Evolutionary conservation across 2,113 vertebrate genomes (phyloP), one percentile per base, ranked within the genome.

Genomic region (Hydrolagus affinis): DNA sequence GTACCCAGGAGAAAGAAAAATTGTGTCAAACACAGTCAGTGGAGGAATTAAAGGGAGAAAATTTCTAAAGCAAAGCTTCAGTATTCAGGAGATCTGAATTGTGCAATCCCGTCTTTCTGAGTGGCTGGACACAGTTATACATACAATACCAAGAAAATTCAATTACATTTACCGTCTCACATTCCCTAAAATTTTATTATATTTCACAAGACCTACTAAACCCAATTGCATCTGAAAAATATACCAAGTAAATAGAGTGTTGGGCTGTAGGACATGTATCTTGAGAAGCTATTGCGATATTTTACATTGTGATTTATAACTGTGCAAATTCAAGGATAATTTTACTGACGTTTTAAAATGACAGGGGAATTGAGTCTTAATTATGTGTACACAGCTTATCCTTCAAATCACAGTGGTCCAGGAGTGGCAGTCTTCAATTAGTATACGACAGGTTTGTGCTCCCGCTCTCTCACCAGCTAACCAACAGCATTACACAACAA

Each of bases 251-350:
- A 83, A 30, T 28, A 44, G 44, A 44, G 6, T 44, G 66, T 83
- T 83, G 8, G 30, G 62, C 25, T 68, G 62, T 66, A 14, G 78
- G 78, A 66, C 66, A 66, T 19, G 14, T 68, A 19, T 25, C 44
- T 10, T 68, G 78, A 21, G 60, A 83, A 83, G 32, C 62, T 83
- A 60, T 28, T 83, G 62, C 28, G 60, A 68, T 83, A 66, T 68
- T 83, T 60, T 17, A 83, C 25, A 12, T 23, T 32, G 60, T 30
- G 25, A 80, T 77, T 77, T 17, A 64, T 25, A 80, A 80, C 28
- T 23, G 12, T 7, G 59, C 59, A 62, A 28, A 80, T 44, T 80
- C 59, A 17, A 19, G 4, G 66, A 30, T 83, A 83, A 30, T 83
- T 83, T 83, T 32, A 66, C 62, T 28, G 21, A 32, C 21, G 76